Percentiles rank a stretch among this genome's conserved stretches.
Conservation (phyloP, 2,797 vertebrate species). For the Triplophysa bombifrons region DNA sequence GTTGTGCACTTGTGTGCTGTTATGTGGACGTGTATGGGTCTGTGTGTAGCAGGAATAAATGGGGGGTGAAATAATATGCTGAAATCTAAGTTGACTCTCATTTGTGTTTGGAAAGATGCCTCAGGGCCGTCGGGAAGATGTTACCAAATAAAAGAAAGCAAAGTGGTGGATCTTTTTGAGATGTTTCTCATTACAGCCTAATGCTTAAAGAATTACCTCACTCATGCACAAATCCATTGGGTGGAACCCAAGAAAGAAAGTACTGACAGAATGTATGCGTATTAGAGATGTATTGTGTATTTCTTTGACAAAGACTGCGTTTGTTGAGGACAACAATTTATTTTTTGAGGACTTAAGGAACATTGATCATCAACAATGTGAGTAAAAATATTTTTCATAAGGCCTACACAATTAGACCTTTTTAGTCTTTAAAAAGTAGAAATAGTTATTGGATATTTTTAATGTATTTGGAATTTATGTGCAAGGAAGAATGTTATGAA, state of each 20-base stretch:
- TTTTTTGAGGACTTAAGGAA: background rate
- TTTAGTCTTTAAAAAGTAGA: background rate
- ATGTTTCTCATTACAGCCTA: conserved; percentile 41
- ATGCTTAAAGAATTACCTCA: conserved; percentile 21
- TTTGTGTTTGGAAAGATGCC: conserved; percentile 45
- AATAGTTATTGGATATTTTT: background rate
- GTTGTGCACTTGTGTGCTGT: background rate
- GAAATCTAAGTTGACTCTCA: conserved; percentile 35
- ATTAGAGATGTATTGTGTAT: conserved; percentile 1
- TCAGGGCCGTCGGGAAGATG: conserved; percentile 28
- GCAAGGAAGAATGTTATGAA: background rate
- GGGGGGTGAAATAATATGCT: conserved; percentile 41
- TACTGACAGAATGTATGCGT: background rate
- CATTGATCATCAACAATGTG: background rate
- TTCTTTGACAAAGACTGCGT: background rate
- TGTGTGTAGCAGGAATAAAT: conserved; percentile 31
- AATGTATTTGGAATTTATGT: too few species aligned
- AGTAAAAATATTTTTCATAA: background rate
- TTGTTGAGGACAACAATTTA: background rate
- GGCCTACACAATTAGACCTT: background rate
- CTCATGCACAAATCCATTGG: background rate
- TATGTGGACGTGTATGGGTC: background rate
- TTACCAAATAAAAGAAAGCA: conserved; percentile 39
- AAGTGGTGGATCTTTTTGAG: conserved; percentile 33
- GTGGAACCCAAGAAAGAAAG: background rate